Evolutionary conservation across 2,113 vertebrate genomes (phyloP).

Genomic region (Dasyprocta punctata): DNA sequence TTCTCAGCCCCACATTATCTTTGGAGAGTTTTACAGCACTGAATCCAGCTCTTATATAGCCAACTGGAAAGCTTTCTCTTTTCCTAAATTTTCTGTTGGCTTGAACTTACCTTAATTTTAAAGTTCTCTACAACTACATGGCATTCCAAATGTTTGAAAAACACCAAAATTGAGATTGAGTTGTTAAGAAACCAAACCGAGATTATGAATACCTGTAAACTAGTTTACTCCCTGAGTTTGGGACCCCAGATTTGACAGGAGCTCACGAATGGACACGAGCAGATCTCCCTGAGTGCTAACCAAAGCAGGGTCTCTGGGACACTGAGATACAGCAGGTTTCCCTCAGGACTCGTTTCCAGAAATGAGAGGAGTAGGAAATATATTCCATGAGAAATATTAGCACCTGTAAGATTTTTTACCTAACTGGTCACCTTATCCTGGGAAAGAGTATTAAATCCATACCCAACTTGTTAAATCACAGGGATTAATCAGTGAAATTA

Average conservation of each 20-base stretch:
- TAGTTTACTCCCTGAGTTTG: constrained; percentile 2
- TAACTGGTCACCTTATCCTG: background rate
- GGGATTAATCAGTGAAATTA: background rate
- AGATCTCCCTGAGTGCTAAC: constrained; percentile 57
- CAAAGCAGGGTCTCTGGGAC: constrained; percentile 45
- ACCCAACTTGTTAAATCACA: background rate
- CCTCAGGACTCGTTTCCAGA: background rate
- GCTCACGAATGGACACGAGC: background rate
- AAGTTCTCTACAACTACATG: constrained; percentile 7
- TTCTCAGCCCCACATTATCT: background rate
- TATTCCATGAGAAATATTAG: constrained; percentile 19
- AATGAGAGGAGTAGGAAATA: background rate
- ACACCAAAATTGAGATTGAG: background rate
- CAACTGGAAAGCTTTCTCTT: background rate
- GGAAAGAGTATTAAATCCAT: background rate
- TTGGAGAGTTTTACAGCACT: background rate
- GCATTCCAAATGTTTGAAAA: constrained; percentile 52
- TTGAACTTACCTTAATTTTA: constrained; percentile 28
- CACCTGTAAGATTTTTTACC: constrained; percentile 50
- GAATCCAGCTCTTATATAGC: background rate
- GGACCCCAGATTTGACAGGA: constrained; percentile 45
- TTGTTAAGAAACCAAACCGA: background rate
- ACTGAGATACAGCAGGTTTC: background rate
- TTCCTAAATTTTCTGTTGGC: background rate
- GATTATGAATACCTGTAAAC: constrained; percentile 61